Base-by-base conservation (phyloP, 2,113 vertebrate genomes). In the Myotis brandtii region DNA sequence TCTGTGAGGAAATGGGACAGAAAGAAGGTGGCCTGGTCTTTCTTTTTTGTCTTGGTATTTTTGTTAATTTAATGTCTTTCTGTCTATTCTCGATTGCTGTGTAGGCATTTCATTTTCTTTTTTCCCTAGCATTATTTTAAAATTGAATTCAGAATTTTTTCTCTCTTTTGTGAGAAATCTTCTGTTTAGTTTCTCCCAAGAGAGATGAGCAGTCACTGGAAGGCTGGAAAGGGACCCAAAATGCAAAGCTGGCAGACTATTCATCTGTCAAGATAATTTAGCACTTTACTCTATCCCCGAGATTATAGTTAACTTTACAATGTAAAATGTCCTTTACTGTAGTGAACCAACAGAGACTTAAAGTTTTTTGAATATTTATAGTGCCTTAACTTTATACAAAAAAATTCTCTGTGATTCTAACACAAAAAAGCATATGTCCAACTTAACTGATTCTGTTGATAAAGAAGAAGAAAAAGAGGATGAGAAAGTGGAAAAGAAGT, bases 281-380 rank as follows among this genome's bases (percentile, higher is more conserved):
- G 21, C 25, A 23, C 64, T 93, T 79, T 73, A 52, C 32, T 94
- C 32, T 48, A 75, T 92, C 69, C 82, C 2, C 1, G 70, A 89
- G 34, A 85, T 77, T 66, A 85, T 23, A 5, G 23, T 46, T 88
- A 70, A 86, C 23, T 86, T 93, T 50, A 56, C 7, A 85, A n/a
- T 86, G 48, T 59, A 90, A 95, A 95, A 90, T 66, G 30, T 54
- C 20, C 30, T 95, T 91, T 89, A 43, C 4, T 86, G 1, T 30
- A 66, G 2, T 54, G 87, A 94, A 94, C 76, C 23, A 83, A 59
- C 6, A 90, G 37, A 84, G 21, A 64, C 9, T 52, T 75, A 40
- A 62, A 13, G 50, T 34, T 93, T 79, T 95, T 85, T 54, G 14
- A 96, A 83, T 97, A 85, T 72, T 93, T 87, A 81, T 62, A 88